Evolutionary conservation across 2,113 vertebrate genomes (phyloP).

Genomic region (Clarias macrocephalus): DNA sequence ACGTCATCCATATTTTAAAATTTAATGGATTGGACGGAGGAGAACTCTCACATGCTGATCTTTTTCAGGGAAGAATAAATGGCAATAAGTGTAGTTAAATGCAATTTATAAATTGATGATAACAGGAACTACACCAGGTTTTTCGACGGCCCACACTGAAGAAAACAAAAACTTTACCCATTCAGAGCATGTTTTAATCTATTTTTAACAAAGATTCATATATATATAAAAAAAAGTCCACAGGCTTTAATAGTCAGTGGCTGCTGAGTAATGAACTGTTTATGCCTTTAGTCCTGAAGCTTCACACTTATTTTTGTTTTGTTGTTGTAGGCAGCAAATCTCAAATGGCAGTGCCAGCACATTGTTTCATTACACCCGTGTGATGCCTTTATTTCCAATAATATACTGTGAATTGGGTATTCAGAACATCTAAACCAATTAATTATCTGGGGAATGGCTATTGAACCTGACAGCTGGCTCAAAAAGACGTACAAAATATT

Average conservation of each 20-base stretch:
- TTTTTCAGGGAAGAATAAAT: slow-evolving; percentile 21
- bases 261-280: slow-evolving; percentile 29
- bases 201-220: not conserved
- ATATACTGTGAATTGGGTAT: slow-evolving; percentile 53
- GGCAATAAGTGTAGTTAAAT: not conserved
- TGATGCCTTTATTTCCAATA: slow-evolving; percentile 46
- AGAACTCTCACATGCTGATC: slow-evolving; percentile 9
- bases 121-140: not conserved
- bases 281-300: slow-evolving; percentile 22
- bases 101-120: not conserved
- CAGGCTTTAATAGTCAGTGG: slow-evolving; percentile 10
- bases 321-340: slow-evolving; percentile 28
- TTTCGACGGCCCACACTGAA: not conserved
- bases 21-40: not conserved
- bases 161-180: not conserved
- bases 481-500: slow-evolving; percentile 42
- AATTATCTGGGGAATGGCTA: slow-evolving; percentile 43
- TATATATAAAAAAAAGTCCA: not conserved
- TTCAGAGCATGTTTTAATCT: not conserved
- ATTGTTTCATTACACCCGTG: slow-evolving; percentile 26
- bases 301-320: slow-evolving; percentile 6
- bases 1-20: not conserved
- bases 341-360: slow-evolving; percentile 31
- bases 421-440: slow-evolving; percentile 48
- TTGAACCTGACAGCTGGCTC: slow-evolving; percentile 43